Base-by-base conservation (phyloP, 2,888 invertebrate genomes). In the Caenorhabditis sp. region DNA sequence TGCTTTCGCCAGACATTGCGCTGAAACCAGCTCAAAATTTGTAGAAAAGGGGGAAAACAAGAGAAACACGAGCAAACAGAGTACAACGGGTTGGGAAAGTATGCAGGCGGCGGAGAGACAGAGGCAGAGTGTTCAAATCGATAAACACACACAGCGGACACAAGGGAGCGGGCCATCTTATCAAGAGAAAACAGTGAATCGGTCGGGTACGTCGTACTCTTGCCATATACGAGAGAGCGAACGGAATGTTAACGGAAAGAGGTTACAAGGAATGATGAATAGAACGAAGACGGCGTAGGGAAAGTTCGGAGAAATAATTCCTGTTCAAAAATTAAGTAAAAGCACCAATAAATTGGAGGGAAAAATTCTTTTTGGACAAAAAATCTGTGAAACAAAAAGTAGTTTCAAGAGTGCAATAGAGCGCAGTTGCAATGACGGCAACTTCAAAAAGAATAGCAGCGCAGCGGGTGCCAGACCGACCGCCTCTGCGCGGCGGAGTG, bases 1-100 rank as follows among this genome's bases (percentile, higher is more conserved):
- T 40, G 1, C 62, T 51, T 1, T 72, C 60, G n/a, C 74, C 82
- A 2, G 82, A 40, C 82, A 82, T 82, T 68, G 47, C 61, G 35
- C 64, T 69, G 64, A 50, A 77, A 32, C 9, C 32, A 9, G 32
- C 13, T 13, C 2, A 13, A 40, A 40, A 40, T 5, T 40, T 11
- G 13, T 18, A 26, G 26, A n/a, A 32, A 51, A 13, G 32, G 24
- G 44, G n/a, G 35, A 18, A 55, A 37, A 20, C 18, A 20, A 20
- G 32, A 76, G 26, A 67, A 18, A 35, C 24, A 62, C 47, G 44
- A 55, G 37, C 53, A 20, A 44, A 69, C 28, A 67, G 6, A 22
- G n/a, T 2, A 28, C 32, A 8, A 22, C 13, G 11, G 53, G 51
- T 0, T n/a, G 56, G 56, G 40, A 26, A 37, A 26, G 37, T 13